These are phyloP conservation scores for Cassiopea xamachana DNA, from an alignment of 30 jellyfish, hydroid and myxozoan genomes.

Conservation along the genomic window DNA sequence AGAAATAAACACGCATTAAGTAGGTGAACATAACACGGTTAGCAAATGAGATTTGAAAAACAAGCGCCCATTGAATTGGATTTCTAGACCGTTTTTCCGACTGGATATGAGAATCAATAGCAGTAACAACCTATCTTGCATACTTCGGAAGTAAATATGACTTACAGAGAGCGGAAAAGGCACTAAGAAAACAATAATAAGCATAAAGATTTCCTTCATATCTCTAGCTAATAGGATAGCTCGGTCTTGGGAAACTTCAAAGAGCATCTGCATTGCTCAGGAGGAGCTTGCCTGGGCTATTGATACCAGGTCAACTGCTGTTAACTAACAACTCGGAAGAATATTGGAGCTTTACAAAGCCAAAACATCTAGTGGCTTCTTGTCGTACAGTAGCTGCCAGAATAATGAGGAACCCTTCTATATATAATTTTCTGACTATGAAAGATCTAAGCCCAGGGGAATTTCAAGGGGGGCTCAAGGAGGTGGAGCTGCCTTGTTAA, in stretches of 20 bases:
- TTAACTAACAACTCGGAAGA: neutral
- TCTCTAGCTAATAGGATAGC: neutral
- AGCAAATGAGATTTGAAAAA: conserved; percentile 5
- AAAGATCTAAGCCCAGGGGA: no score
- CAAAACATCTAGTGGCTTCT: no score
- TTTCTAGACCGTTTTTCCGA: conserved; percentile 16
- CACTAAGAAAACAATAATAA: neutral
- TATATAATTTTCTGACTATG: no score
- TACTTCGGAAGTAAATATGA: neutral
- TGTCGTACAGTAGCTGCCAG: no score
- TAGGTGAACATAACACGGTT: conserved; percentile 5
- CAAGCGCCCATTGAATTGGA: conserved; percentile 18
- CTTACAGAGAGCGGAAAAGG: neutral
- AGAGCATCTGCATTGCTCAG: neutral
- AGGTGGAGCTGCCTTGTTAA: no score
- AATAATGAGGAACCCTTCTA: no score
- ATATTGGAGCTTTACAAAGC: no score
- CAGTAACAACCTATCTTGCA: neutral
- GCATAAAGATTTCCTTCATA: neutral
- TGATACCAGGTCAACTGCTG: neutral
- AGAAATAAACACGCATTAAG: conserved; percentile 9
- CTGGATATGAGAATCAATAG: neutral
- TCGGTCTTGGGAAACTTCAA: neutral
- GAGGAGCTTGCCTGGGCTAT: neutral
- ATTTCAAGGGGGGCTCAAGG: no score